Conservation (phyloP, 2,113 vertebrate genomes). For the Scytalopus superciliaris region DNA sequence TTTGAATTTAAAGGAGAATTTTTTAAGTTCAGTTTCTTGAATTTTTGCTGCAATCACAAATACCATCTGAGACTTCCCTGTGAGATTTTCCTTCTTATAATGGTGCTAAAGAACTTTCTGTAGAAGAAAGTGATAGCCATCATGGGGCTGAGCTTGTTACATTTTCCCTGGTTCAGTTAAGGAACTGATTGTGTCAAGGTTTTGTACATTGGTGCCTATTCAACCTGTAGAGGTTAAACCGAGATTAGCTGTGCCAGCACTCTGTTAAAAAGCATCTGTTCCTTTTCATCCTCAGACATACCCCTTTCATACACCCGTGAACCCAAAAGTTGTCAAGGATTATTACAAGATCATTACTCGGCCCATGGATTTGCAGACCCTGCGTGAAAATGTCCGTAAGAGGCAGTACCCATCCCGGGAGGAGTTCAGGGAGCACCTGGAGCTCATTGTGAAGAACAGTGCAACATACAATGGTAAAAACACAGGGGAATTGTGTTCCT, state of each 20-base stretch:
- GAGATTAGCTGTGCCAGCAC: background rate
- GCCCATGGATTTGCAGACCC: constrained; percentile 96
- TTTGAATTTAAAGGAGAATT: background rate
- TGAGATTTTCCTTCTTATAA: background rate
- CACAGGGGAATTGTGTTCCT: background rate
- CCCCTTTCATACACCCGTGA: constrained; percentile 96
- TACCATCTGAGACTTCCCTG: background rate
- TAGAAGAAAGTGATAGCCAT: background rate
- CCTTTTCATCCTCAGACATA: constrained; percentile 81
- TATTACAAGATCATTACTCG: constrained; percentile 97
- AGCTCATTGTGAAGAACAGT: constrained; percentile 95
- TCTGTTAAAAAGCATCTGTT: background rate
- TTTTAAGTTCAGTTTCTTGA: background rate
- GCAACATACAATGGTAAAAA: constrained; percentile 89
- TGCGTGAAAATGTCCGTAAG: constrained; percentile 95
- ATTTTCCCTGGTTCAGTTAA: background rate
- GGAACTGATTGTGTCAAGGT: background rate
- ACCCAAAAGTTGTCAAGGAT: constrained; percentile 95
- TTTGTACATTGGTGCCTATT: rapidly evolving
- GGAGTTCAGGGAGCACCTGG: constrained; percentile 94
- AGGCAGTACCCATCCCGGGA: constrained; percentile 93
- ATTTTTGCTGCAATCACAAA: background rate
- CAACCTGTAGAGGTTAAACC: background rate
- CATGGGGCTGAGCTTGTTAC: rapidly evolving
- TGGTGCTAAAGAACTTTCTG: background rate